Evolutionary conservation across 2,113 vertebrate species (phyloP).

Genomic region (Suricata suricatta): DNA sequence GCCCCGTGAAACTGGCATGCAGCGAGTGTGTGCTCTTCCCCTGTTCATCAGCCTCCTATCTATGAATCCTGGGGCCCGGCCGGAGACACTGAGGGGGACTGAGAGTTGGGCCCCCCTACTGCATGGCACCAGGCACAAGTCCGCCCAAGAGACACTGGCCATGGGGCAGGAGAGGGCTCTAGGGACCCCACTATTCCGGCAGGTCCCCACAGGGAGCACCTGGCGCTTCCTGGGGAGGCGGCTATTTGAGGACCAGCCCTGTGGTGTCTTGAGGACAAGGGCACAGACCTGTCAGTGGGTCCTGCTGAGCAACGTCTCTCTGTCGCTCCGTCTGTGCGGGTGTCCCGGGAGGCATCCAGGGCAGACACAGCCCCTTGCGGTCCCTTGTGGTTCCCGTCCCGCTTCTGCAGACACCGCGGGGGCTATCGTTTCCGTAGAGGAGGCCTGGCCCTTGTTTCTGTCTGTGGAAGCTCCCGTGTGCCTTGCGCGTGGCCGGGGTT

Average conservation of each 20-base stretch:
- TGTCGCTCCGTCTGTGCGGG: neutral
- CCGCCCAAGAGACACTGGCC: neutral
- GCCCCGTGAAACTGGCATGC: no score
- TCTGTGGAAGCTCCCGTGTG: neutral
- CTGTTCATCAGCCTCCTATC: accelerated
- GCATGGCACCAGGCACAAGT: accelerated
- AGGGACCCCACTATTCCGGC: neutral
- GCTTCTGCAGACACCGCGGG: neutral
- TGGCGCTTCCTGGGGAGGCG: neutral
- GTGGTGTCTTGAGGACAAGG: neutral
- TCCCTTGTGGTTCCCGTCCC: neutral
- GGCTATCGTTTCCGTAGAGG: accelerated
- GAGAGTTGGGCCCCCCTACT: no score
- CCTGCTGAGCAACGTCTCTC: neutral
- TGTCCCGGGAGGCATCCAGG: neutral
- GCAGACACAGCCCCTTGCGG: accelerated
- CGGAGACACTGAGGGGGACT: neutral
- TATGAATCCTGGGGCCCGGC: neutral
- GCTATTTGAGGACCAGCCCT: neutral
- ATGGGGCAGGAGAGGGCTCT: neutral
- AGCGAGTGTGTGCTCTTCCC: neutral
- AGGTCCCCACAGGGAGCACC: neutral
- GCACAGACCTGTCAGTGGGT: accelerated
- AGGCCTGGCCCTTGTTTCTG: neutral
- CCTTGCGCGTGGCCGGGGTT: no score